Percentiles rank a stretch among this genome's conserved stretches.
Conservation (phyloP, 2,113 vertebrate species). For the Odobenus rosmarus region DNA sequence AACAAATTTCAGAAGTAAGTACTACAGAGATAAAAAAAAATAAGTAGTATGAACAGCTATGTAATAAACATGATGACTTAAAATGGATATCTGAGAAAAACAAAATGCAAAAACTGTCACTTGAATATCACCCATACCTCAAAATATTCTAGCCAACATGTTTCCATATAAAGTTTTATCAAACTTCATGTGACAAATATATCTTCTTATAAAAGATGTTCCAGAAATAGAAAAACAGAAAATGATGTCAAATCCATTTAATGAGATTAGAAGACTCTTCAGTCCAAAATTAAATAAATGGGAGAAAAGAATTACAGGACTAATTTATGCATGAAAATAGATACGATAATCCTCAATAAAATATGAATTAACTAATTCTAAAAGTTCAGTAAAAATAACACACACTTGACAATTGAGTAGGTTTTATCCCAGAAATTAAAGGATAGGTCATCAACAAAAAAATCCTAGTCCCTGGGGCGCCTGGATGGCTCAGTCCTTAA, state of each 20-base stretch:
- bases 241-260: not conserved
- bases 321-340: not conserved
- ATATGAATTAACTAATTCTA: not conserved
- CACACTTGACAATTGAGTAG: not conserved
- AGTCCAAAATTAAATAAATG: not conserved
- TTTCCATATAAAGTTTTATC: not conserved
- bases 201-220: not conserved
- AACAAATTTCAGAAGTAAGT: not conserved
- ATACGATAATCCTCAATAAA: not conserved
- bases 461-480: no score
- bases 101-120: not conserved
- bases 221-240: not conserved
- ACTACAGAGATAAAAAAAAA: not conserved
- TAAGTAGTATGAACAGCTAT: not conserved
- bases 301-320: not conserved
- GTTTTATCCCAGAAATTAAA: not conserved
- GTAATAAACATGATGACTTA: not conserved
- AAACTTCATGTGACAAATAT: not conserved
- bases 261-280: not conserved
- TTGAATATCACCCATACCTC: not conserved
- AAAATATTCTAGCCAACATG: not conserved
- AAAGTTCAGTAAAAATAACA: not conserved
- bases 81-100: not conserved
- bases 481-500: no score
- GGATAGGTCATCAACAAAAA: not conserved